Base-by-base conservation (phyloP, 2,888 invertebrate species). In the Rugalucina vietnamica region DNA sequence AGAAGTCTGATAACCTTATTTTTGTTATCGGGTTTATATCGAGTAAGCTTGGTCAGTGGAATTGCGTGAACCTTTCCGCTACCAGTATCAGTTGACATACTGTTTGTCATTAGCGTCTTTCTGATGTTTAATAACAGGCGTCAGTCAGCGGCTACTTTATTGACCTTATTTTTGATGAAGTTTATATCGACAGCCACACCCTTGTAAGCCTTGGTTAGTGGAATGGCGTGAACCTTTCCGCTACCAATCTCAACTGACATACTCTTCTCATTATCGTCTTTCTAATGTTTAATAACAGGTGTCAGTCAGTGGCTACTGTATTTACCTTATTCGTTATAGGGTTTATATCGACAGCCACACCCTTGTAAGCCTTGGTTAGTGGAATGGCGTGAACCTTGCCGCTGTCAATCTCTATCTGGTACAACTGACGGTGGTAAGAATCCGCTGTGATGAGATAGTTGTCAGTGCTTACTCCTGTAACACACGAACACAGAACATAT, bases 141-240 rank as follows among this genome's bases (percentile, higher is more conserved):
- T n/a, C n/a, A n/a, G n/a, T n/a, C n/a, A n/a, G n/a, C n/a, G n/a
- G n/a, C n/a, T n/a, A n/a, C n/a, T n/a, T n/a, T n/a, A n/a, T n/a
- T n/a, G n/a, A n/a, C 18, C 18, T 71, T 77, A 21, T 97, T 96
- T 76, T 96, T 96, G 72, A 96, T 96, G 96, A 97, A 97, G 92
- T 98, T 97, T 93, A 96, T 98, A 93, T 98, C 98, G 0, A 98
- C 96, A 0, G 97, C 97, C 14, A 98, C 97, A 0, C 97, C 97
- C 89, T 97, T 97, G 89, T 97, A 96, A 0, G 78, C 76, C 8
- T 83, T 87, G 8, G 76, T 39, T 43, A 91, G 82, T 12, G 91
- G 85, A 12, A 94, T 74, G 8, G 92, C 91, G 71, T 86, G 86
- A 21, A 92, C 88, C 8, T 84, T 86, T 1, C 89, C 90, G 2